Conservation (phyloP, 92 coral and sea anemone genomes). For the Bergia sp. region DNA sequence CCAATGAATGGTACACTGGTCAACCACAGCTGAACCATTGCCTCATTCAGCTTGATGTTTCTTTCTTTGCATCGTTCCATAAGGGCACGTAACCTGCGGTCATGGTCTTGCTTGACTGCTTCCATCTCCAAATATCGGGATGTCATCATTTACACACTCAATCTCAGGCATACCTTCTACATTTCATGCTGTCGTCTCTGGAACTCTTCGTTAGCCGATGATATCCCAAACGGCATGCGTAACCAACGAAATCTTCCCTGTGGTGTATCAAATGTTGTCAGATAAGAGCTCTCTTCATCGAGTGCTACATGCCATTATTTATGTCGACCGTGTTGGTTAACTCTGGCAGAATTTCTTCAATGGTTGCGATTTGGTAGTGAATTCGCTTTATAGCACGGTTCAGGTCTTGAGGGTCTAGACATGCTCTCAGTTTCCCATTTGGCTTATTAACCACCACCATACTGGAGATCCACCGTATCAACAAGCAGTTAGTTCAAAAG, state of each 20-base stretch:
- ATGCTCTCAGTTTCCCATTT: slow-evolving; percentile 32
- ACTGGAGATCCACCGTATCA: slow-evolving; percentile 44
- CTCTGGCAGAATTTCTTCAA: slow-evolving; percentile 30
- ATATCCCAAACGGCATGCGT: neutral
- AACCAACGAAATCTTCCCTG: slow-evolving; percentile 5
- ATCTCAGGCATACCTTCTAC: slow-evolving; percentile 11
- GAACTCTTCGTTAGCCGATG: neutral
- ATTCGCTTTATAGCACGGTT: slow-evolving; percentile 30
- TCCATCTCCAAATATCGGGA: slow-evolving; percentile 8
- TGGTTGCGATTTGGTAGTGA: slow-evolving; percentile 32
- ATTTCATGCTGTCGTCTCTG: slow-evolving; percentile 16
- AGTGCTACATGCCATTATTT: too few species aligned
- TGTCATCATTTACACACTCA: slow-evolving; percentile 21
- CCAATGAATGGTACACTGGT: slow-evolving; percentile 24
- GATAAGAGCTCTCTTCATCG: too few species aligned
- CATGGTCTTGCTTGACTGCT: slow-evolving; percentile 9
- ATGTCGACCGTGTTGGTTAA: slow-evolving; percentile 35
- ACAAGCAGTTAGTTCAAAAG: too few species aligned
- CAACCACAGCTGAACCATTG: slow-evolving; percentile 22
- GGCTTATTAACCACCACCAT: slow-evolving; percentile 24
- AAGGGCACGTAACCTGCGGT: slow-evolving; percentile 25
- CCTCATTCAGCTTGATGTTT: slow-evolving; percentile 18
- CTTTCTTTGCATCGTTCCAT: slow-evolving; percentile 27
- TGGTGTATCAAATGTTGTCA: slow-evolving; percentile 14
- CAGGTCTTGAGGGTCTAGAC: slow-evolving; percentile 31